phyloP scores from a whole-genome alignment of 2,113 vertebrate genomes.

The Anolis sagrei region DNA sequence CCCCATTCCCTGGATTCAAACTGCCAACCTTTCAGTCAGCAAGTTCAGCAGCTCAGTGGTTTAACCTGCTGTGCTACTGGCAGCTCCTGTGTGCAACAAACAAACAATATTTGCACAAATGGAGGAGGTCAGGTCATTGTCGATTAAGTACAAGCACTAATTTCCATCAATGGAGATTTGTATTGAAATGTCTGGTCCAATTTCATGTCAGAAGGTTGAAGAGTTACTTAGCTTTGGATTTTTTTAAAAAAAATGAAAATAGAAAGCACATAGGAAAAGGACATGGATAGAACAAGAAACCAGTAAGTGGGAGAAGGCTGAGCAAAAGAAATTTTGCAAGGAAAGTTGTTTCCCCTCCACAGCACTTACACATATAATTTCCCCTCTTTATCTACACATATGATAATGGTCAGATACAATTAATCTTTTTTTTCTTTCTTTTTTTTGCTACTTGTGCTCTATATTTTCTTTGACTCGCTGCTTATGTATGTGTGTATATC shows the following conservation, averaged over 20 bases:
- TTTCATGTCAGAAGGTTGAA: not conserved
- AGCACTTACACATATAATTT: not conserved
- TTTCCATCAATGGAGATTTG: conserved; percentile 1
- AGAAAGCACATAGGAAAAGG: not conserved
- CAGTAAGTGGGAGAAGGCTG: not conserved
- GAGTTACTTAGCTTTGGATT: not conserved
- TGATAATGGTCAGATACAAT: too few relatives aligned
- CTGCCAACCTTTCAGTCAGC: too few relatives aligned
- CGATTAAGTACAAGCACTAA: not conserved
- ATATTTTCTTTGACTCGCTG: too few relatives aligned
- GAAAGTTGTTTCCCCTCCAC: too few relatives aligned
- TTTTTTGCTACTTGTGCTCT: too few relatives aligned
- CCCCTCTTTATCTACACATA: not conserved
- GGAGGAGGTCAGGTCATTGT: not conserved
- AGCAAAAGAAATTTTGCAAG: not conserved
- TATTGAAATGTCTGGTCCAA: not conserved
- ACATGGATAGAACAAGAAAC: not conserved
- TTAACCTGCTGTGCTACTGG: too few relatives aligned
- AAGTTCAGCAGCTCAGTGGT: too few relatives aligned
- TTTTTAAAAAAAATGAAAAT: not conserved
- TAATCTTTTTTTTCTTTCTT: too few relatives aligned
- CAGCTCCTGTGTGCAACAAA: too few relatives aligned
- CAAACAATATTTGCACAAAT: not conserved
- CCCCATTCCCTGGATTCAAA: too few relatives aligned
- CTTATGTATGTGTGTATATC: too few relatives aligned